Percentiles rank a stretch among this genome's conserved stretches.
These are phyloP conservation scores for Tridacna crocea DNA, from an alignment of 2,888 invertebrate genomes.

Conservation along the genomic window DNA sequence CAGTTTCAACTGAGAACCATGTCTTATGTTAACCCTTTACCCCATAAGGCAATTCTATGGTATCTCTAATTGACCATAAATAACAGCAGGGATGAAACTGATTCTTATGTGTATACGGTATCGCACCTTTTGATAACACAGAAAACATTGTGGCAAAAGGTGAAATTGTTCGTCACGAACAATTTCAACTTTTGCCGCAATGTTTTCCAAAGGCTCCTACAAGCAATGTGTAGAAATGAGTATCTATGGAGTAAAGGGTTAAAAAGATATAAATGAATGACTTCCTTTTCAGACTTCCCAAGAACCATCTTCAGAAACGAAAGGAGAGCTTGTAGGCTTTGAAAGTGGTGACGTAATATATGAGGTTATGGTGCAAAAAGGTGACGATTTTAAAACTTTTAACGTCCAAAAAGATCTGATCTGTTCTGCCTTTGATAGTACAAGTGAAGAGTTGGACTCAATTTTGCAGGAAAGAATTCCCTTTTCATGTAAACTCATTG, in stretches of 20 bases:
- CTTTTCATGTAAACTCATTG: neutral
- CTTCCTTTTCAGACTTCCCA: neutral
- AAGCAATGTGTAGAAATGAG: neutral
- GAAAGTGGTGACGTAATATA: neutral
- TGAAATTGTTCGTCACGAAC: neutral
- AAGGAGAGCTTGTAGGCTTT: neutral
- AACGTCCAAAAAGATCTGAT: neutral
- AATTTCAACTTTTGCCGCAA: neutral
- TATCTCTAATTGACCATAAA: no score
- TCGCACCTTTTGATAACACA: neutral
- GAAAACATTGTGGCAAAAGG: slow-evolving; percentile 1
- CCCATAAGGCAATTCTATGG: no score
- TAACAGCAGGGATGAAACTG: no score
- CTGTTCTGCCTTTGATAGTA: neutral
- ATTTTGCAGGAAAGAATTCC: neutral
- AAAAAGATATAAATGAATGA: neutral
- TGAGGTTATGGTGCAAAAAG: neutral
- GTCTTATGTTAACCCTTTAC: no score
- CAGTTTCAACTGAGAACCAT: no score
- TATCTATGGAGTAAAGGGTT: neutral
- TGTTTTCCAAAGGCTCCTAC: neutral
- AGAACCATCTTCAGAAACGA: neutral
- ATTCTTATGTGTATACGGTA: neutral
- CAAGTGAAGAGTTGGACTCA: neutral
- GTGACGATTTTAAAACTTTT: neutral